A percentile compares a stretch with the other conserved stretches of the same genome.
Conservation (phyloP, 2,113 vertebrate species). For the Nymphicus hollandicus region DNA sequence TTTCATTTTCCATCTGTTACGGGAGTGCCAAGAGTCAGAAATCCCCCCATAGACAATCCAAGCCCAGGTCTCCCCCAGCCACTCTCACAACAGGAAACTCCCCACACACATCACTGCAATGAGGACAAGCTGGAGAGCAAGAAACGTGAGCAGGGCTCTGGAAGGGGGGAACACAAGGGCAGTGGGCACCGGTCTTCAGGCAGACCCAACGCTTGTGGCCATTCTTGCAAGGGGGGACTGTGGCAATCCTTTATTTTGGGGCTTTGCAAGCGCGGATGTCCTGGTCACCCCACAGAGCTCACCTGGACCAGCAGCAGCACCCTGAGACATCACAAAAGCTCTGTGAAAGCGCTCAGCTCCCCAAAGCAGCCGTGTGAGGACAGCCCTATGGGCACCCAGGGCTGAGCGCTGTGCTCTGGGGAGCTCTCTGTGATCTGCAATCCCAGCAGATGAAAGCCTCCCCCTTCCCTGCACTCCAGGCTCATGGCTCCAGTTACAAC, state of each 20-base stretch:
- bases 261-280: background rate
- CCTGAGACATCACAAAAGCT: background rate
- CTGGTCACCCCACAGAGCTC: accelerated
- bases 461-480: background rate
- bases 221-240: background rate
- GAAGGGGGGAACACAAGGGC: background rate
- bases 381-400: background rate
- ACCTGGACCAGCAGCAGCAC: background rate
- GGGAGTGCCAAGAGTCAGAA: background rate
- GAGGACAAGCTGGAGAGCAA: background rate
- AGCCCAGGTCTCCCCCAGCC: background rate
- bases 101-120: background rate
- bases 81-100: background rate
- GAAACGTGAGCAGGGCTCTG: background rate
- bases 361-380: accelerated
- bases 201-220: background rate
- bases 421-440: background rate
- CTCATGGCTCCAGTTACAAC: conserved; percentile 38
- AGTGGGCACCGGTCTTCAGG: accelerated
- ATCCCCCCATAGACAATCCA: background rate
- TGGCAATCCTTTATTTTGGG: accelerated
- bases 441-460: background rate
- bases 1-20: background rate
- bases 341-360: background rate
- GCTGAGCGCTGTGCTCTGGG: background rate